phyloP scores from a whole-genome alignment of 2,113 vertebrate species.

The Catharus bicknelli region DNA sequence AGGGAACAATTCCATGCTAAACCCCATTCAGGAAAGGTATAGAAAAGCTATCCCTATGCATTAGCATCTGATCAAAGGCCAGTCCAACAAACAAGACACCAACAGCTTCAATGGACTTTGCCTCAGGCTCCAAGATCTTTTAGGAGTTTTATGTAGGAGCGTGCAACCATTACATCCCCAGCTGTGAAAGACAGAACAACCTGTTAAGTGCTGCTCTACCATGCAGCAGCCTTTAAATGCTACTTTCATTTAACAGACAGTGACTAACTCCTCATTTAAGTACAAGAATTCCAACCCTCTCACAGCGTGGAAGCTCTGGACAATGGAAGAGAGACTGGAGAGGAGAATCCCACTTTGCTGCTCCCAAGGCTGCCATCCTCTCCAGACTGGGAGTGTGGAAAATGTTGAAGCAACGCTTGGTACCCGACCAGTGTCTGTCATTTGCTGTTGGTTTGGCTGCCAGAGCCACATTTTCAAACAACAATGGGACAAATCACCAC shows the following conservation, averaged over 20 bases:
- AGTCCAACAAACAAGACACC: neutral
- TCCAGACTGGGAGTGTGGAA: rapidly evolving
- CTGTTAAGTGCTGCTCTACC: neutral
- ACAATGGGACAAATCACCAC: constrained; percentile 20
- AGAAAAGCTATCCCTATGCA: neutral
- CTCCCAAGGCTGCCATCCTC: neutral
- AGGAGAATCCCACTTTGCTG: neutral
- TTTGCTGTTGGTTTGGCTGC: neutral
- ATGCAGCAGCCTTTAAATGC: neutral
- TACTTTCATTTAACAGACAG: neutral
- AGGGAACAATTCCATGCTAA: neutral
- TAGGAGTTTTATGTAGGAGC: constrained; percentile 21
- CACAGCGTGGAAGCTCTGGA: neutral
- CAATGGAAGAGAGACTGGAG: neutral
- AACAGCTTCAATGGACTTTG: constrained; percentile 20
- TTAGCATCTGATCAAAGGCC: constrained; percentile 54
- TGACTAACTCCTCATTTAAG: neutral
- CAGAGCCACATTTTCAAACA: constrained; percentile 27
- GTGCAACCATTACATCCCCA: constrained; percentile 33
- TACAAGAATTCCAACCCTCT: neutral
- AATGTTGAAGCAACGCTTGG: neutral
- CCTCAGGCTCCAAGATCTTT: constrained; percentile 35
- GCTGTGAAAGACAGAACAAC: constrained; percentile 21
- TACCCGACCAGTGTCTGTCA: neutral
- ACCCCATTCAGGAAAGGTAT: neutral